Evolutionary conservation across 1,140 invertebrate species (phyloP), one percentile per base, ranked within the genome.

Genomic region (Doryteuthis pealeii): DNA sequence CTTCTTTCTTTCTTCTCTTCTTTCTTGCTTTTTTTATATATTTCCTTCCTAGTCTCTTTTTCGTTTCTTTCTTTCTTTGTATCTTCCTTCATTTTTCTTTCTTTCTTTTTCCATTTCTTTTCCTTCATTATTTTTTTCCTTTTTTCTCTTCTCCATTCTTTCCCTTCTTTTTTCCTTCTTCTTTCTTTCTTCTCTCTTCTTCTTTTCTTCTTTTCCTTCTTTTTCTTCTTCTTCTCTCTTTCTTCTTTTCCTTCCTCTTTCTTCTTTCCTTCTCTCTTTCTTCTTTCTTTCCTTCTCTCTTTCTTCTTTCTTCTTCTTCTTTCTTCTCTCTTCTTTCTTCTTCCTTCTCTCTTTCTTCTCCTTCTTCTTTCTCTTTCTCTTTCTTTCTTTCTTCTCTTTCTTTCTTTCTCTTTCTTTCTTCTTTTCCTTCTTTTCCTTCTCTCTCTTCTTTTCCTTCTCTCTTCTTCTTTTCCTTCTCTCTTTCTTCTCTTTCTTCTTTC

Each of bases 171-270:
- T 12, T 31, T 66, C 26, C 14, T 66, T 10, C 65, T 12, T 26
- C 30, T 66, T 12, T 22, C 45, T 49, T 22, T 49, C 73, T 31
- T 76, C 28, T 76, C 74, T 73, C 5, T 70, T 49, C 73, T 28
- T 73, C 14, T 71, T 76, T 12, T 76, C 66, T 72, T 70, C 68
- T 31, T 69, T 43, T 76, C 26, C 72, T 62, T 76, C 66, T 76
- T 49, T 72, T 31, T 78, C 74, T 69, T 58, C 72, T 71, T 68
- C 71, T 68, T 62, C 69, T 65, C 68, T 40, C 68, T 26, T 76
- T 65, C 69, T 32, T 72, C 45, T 76, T 0, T 72, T 35, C 45
- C 31, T 75, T 18, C 28, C 31, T 54, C 22, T 45, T 49, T 31
- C 66, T n/a, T 14, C 14, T 32, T 49, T 54, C 35, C 70, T 32